These are phyloP conservation scores for Nymphalis polychloros DNA, from an alignment of 2,888 invertebrate species.

Conservation along the genomic window DNA sequence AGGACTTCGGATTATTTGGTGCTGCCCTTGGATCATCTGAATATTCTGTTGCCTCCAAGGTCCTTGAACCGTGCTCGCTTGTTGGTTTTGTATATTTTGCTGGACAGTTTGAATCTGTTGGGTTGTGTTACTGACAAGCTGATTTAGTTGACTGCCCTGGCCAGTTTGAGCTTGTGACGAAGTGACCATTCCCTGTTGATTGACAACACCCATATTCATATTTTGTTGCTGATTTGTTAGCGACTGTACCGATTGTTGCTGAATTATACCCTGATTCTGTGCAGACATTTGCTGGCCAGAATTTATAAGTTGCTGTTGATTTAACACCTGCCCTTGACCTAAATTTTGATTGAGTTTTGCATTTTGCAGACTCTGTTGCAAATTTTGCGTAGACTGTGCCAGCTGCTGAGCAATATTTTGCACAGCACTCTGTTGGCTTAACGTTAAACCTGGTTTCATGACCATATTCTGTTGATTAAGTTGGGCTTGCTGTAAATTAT, in stretches of 20 bases:
- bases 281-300: constrained; percentile 76
- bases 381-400: constrained; percentile 70
- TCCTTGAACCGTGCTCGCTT: constrained; percentile 63
- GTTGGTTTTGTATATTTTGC: constrained; percentile 70
- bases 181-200: constrained; percentile 67
- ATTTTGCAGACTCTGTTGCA: constrained; percentile 72
- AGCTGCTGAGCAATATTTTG: constrained; percentile 76
- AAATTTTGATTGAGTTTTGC: constrained; percentile 73
- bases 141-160: constrained; percentile 70
- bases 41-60: constrained; percentile 78
- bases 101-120: constrained; percentile 79
- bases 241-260: constrained; percentile 73
- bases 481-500: constrained; percentile 73
- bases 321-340: constrained; percentile 69
- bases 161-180: constrained; percentile 67
- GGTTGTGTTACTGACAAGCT: constrained; percentile 66
- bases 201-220: constrained; percentile 72
- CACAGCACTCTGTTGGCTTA: constrained; percentile 74
- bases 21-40: constrained; percentile 79
- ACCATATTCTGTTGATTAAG: constrained; percentile 71
- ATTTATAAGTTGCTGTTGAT: constrained; percentile 73
- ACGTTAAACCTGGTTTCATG: constrained; percentile 70
- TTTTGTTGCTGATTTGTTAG: constrained; percentile 72
- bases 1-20: constrained; percentile 76
- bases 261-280: constrained; percentile 67